Conservation (phyloP, 1,140 invertebrate genomes). For the Colletes gigas region DNA sequence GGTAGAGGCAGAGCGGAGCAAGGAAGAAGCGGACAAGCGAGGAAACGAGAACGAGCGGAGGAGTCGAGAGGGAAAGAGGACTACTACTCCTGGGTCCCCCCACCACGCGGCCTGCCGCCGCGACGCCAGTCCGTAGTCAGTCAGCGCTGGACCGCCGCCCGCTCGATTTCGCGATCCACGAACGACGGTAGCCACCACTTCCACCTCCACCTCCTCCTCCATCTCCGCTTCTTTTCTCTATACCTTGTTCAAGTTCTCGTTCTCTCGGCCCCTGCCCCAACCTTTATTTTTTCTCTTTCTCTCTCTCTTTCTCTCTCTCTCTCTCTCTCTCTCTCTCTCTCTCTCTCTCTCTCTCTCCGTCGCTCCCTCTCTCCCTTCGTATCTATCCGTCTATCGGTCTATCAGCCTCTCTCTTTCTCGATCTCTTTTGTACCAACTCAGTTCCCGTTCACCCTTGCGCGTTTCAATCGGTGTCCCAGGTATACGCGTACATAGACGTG, state of each 20-base stretch:
- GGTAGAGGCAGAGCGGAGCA: slow-evolving; percentile 46
- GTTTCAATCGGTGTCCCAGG: slow-evolving; percentile 31
- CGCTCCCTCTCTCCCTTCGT: slow-evolving; percentile 2
- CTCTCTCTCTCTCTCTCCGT: background rate
- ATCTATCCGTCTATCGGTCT: slow-evolving; percentile 2
- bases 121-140: slow-evolving; percentile 80
- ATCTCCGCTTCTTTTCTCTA: slow-evolving; percentile 48
- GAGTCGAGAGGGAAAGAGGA: slow-evolving; percentile 63
- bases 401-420: background rate
- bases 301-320: background rate
- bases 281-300: slow-evolving; percentile 1
- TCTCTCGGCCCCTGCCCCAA: slow-evolving; percentile 10
- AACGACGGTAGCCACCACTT: slow-evolving; percentile 65
- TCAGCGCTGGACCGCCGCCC: slow-evolving; percentile 82
- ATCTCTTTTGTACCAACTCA: background rate
- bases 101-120: slow-evolving; percentile 76
- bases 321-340: background rate
- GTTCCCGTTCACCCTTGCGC: slow-evolving; percentile 14
- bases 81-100: slow-evolving; percentile 71
- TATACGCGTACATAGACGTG: slow-evolving; percentile 13
- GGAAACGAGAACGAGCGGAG: slow-evolving; percentile 63
- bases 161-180: slow-evolving; percentile 74
- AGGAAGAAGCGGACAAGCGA: slow-evolving; percentile 62
- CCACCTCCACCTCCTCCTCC: slow-evolving; percentile 60
- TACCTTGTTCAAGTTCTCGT: background rate